Evolutionary conservation across 92 coral and sea anemone genomes (phyloP), one percentile per base, ranked within the genome.

Genomic region (Parazoanthus atlanticus): DNA sequence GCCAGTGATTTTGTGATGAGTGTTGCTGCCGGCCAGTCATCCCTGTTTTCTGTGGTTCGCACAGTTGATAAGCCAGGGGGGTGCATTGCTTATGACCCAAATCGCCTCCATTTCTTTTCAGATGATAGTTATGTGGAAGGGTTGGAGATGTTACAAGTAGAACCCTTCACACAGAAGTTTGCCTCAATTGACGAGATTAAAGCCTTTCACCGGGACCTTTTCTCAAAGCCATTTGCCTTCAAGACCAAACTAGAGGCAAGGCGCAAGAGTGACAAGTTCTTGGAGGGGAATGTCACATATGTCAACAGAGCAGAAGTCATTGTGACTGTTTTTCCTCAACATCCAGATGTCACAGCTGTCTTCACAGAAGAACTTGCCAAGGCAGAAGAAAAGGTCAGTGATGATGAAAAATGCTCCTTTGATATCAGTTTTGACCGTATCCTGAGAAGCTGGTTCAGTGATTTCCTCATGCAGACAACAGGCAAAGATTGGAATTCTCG

Each of bases 151-250:
- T 25, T 41, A 46, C 54, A 67, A 23, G 86, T 83, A 8, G 65
- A 83, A 47, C 65, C 86, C 2, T 83, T 83, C 76, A 69, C 76
- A 23, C 86, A 83, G 86, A 83, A 83, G 86, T 83, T 83, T 38
- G 77, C 47, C 26, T 66, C 76, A 5, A 8, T 83, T 11, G 77
- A 83, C 9, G 86, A 83, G 38, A 83, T 83, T 52, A 83, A 83
- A 69, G 86, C 86, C 25, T 83, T 83, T 41, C 86, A 83, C 36
- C 34, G 77, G 64, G 86, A 69, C 8, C 77, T 83, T 31, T 69
- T 83, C 76, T 83, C 86, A 38, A 83, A 83, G 86, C 86, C 86
- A 69, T 83, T 83, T 83, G 86, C 86, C 34, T 83, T 83, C 77
- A 83, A 67, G 58, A 83, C 86, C 25, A 83, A 41, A 29, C 23